Evolutionary conservation across 1,140 invertebrate species (phyloP), one percentile per base, ranked within the genome.

Genomic region (Hyles vespertilio): DNA sequence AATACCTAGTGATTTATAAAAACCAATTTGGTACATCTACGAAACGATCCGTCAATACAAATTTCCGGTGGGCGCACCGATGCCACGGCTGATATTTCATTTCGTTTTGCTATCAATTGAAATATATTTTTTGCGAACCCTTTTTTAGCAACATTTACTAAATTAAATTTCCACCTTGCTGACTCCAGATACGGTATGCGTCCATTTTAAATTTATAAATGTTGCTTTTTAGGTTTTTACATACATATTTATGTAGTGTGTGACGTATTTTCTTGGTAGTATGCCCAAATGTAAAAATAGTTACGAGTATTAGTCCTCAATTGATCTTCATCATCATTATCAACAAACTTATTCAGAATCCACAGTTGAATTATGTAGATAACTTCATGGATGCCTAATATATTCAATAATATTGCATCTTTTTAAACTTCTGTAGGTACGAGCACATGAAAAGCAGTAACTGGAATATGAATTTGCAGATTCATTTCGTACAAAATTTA

Each of bases 21-120:
- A 60, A 60, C 11, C 53, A 60, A 60, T 60, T 60, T 55, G 9
- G 51, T 58, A 50, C 40, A 51, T 44, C 32, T 62, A 58, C 48
- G 53, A 46, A 56, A 47, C 56, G 47, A 56, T 63, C 47, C 43
- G 32, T 59, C 61, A 56, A 58, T 59, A 63, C 51, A 62, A 60
- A 62, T 63, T 63, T 56, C 51, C 57, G 53, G 43, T 63, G 61
- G 51, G 52, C 47, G 52, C 11, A n/a, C 45, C 11, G 44, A 44
- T 45, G 45, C 45, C 59, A 47, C 47, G 52, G 33, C 51, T 51
- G 56, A 59, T 48, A 59, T 63, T 63, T 63, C 46, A 51, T 59
- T 62, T 33, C 45, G 50, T 44, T 55, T 46, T 40, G 49, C 49
- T 51, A 44, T 22, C 40, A 22, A 52, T 61, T 48, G 54, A 57